A percentile compares a stretch with the other conserved stretches of the same genome.
These are phyloP conservation scores for Forbesichthys papilliferus DNA, from an alignment of 2,113 vertebrate species.

Conservation along the genomic window DNA sequence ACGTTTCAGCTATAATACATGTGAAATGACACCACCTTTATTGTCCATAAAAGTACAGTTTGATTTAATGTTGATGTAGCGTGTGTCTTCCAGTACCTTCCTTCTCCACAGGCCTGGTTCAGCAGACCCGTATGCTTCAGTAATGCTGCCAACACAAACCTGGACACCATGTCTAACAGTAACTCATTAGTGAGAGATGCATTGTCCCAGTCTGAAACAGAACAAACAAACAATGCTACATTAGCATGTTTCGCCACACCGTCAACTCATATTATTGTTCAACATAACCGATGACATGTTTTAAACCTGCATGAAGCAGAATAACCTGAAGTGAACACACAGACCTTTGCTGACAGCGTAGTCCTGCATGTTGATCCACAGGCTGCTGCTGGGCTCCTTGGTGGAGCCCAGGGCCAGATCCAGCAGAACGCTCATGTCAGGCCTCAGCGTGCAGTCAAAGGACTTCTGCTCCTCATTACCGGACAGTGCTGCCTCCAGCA, in stretches of 20 bases:
- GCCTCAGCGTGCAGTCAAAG: conserved; percentile 87
- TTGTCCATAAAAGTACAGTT: no score
- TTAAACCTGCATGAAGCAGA: no score
- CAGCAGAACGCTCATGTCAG: conserved; percentile 85
- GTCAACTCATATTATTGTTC: no score
- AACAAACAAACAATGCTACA: not conserved
- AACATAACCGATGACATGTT: no score
- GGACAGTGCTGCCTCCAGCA: conserved; percentile 91
- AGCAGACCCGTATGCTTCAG: conserved; percentile 93
- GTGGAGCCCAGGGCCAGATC: conserved; percentile 91
- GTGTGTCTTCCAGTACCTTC: conserved; percentile 76
- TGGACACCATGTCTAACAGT: conserved; percentile 91
- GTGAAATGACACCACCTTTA: no score
- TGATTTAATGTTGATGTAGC: not conserved
- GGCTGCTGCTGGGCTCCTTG: conserved; percentile 92
- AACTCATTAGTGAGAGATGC: conserved; percentile 90
- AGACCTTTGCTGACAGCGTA: conserved; percentile 96
- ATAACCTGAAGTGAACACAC: not conserved
- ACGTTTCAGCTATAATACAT: no score
- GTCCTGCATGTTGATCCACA: conserved; percentile 97
- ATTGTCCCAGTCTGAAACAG: conserved; percentile 93
- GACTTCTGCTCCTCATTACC: conserved; percentile 98
- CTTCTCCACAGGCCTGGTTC: conserved; percentile 88
- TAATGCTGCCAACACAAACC: conserved; percentile 93
- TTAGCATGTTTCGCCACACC: no score